A percentile compares a stretch with the other conserved stretches of the same genome.
These are phyloP conservation scores for Oncorhynchus gorbuscha DNA, from an alignment of 2,113 vertebrate genomes.

Conservation along the genomic window DNA sequence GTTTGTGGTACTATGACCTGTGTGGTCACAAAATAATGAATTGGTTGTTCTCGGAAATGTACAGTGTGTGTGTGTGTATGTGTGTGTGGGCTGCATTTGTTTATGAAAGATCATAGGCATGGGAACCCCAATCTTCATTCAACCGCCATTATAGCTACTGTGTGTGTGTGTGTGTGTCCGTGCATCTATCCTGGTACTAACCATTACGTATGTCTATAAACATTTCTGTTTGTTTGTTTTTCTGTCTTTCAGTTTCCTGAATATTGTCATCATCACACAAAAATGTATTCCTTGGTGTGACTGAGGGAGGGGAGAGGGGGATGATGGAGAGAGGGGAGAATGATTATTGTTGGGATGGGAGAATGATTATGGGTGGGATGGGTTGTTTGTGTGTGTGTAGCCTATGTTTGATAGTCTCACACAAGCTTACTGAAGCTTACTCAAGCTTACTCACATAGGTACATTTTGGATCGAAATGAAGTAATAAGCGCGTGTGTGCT, in stretches of 20 bases:
- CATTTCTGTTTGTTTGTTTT: neutral
- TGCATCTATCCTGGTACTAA: too few relatives aligned
- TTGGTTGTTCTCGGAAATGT: neutral
- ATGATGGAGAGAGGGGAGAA: neutral
- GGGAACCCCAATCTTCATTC: neutral
- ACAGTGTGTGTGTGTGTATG: neutral
- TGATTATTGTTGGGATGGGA: neutral
- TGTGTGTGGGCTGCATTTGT: neutral
- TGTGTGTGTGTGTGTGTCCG: neutral
- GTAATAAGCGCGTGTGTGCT: too few relatives aligned
- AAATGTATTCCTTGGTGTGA: slow-evolving; percentile 24
- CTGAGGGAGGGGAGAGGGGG: slow-evolving; percentile 2
- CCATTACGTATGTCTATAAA: too few relatives aligned
- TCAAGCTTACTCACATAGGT: too few relatives aligned
- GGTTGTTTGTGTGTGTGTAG: neutral
- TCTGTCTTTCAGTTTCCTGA: slow-evolving; percentile 1
- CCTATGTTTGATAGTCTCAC: too few relatives aligned
- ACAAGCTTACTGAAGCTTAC: too few relatives aligned
- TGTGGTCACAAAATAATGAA: too few relatives aligned
- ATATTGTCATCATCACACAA: slow-evolving; percentile 29
- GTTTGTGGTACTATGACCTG: neutral
- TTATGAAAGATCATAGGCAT: neutral
- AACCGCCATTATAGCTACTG: too few relatives aligned
- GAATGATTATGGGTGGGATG: neutral
- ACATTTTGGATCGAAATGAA: too few relatives aligned